Percentiles rank a stretch among this genome's conserved stretches.
Evolutionary conservation across 2,888 invertebrate genomes (phyloP).

Genomic region (Colletes collaris): DNA sequence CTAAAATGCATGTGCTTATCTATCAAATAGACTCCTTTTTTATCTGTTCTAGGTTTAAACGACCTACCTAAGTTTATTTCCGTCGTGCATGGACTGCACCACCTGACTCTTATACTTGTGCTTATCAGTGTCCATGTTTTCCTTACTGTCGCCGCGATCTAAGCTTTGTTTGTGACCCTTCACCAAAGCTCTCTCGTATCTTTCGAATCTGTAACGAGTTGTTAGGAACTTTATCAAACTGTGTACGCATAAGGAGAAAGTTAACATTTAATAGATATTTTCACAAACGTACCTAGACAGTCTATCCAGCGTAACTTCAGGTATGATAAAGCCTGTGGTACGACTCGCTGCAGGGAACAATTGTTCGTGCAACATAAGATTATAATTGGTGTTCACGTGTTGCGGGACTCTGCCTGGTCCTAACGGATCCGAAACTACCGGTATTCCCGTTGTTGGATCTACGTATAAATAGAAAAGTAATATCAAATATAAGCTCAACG

Average conservation of each 20-base stretch:
- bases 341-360: constrained; percentile 87
- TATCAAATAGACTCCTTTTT: neutral
- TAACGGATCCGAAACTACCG: constrained; percentile 83
- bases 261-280: neutral
- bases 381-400: constrained; percentile 86
- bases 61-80: constrained; percentile 88
- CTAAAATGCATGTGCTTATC: constrained; percentile 65
- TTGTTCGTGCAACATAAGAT: constrained; percentile 90
- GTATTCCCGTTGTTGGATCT: constrained; percentile 91
- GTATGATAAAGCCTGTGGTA: constrained; percentile 76
- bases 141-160: constrained; percentile 79
- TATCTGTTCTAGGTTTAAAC: constrained; percentile 13
- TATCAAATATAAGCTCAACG: no score
- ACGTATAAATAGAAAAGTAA: neutral
- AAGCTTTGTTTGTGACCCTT: constrained; percentile 82
- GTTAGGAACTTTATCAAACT: no score
- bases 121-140: constrained; percentile 82
- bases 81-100: constrained; percentile 86
- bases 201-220: constrained; percentile 82
- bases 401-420: constrained; percentile 84
- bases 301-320: constrained; percentile 79
- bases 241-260: no score
- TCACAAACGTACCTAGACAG: constrained; percentile 76
- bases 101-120: constrained; percentile 86
- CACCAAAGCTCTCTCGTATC: constrained; percentile 86